Conservation (phyloP, 1,140 invertebrate genomes). For the Megalopta genalis region DNA sequence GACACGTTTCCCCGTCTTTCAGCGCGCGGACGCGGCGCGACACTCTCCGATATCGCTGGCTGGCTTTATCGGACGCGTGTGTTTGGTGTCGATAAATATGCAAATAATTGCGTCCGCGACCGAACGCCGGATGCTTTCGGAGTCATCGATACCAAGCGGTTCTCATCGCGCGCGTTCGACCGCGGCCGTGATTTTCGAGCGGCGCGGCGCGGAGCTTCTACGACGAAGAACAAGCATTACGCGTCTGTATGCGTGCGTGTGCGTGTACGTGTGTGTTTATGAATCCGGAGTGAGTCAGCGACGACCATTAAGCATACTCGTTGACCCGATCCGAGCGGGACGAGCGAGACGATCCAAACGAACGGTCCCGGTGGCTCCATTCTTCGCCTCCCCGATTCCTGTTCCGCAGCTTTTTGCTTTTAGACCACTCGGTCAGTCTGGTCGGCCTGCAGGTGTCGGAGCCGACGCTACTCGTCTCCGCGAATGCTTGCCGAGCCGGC, state of each 20-base stretch:
- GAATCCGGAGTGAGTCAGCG: slow-evolving; percentile 49
- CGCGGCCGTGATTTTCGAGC: slow-evolving; percentile 8
- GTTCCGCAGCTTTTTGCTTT: slow-evolving; percentile 11
- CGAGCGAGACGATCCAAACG: slow-evolving; percentile 9
- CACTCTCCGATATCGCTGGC: slow-evolving; percentile 7
- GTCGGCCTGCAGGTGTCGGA: not conserved
- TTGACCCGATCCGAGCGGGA: slow-evolving; percentile 16
- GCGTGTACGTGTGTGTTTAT: slow-evolving; percentile 17
- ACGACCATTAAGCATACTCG: slow-evolving; percentile 39
- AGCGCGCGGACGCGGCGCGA: not conserved
- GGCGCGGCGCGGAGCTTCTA: slow-evolving; percentile 3
- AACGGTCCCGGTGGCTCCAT: not conserved
- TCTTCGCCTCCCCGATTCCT: not conserved
- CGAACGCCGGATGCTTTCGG: not conserved
- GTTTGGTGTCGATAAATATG: slow-evolving; percentile 42
- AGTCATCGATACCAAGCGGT: slow-evolving; percentile 10
- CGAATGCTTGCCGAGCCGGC: not conserved
- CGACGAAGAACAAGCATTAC: not conserved
- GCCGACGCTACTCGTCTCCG: not conserved
- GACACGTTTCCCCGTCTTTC: not conserved
- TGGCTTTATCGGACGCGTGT: not conserved
- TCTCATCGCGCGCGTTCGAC: no score
- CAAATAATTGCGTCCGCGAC: slow-evolving; percentile 40
- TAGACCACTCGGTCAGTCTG: not conserved
- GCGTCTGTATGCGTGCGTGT: no score